Base-by-base conservation (phyloP, 2,113 vertebrate species). In the Corapipo altera region DNA sequence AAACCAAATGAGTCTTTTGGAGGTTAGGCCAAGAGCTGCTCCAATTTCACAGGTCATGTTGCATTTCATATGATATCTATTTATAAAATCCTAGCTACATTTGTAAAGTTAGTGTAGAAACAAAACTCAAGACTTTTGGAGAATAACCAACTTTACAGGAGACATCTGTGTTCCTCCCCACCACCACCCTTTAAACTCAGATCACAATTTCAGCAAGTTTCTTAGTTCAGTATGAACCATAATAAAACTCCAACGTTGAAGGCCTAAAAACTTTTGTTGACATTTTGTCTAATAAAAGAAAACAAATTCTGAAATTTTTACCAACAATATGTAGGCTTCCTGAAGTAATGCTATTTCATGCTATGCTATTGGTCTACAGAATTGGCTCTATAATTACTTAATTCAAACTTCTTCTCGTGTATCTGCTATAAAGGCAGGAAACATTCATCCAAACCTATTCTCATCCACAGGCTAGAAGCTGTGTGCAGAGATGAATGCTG, bases 91-190 rank as follows among this genome's bases (percentile, higher is more conserved):
- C n/a, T 46, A 92, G 52, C 62, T 87, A 89, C 46, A 8, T 67
- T 93, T 86, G 73, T 81, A 58, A 92, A 96, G 80, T 76, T 70
- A 82, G 62, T 62, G 73, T 27, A 93, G 77, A 95, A 96, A 96
- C 77, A 93, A 94, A 95, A 95, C 74, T 94, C 77, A 93, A 93
- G 94, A 94, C 74, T 94, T 89, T 23, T 91, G 87, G 81, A 94
- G 66, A 70, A 61, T 37, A 94, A 84, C 35, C 91, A 91, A 73
- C 71, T 83, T 61, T 41, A 62, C 54, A 91, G 44, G 30, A 96
- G 37, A 85, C 93, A 93, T 91, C 84, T 94, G 85, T 52, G 39
- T 67, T 67, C 43, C 55, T 52, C 28, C 72, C 28, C 6, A 59
- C 26, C 3, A n/a, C n/a, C n/a, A n/a, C 20, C 61, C 54, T 86